These are phyloP conservation scores for Mirza zaza DNA, from an alignment of 2,113 vertebrate genomes.

Conservation along the genomic window DNA sequence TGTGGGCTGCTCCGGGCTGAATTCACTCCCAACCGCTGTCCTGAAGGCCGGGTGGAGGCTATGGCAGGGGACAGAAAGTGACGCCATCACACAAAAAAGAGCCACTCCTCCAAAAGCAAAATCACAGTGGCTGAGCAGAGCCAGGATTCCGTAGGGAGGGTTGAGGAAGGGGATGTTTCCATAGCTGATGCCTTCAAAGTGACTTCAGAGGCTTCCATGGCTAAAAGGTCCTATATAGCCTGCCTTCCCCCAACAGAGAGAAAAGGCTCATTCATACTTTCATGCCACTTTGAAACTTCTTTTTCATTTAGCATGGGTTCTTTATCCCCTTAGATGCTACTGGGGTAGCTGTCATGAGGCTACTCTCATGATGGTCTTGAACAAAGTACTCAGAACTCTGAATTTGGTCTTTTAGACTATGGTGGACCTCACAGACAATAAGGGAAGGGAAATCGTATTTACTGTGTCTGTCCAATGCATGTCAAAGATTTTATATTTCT, in stretches of 20 bases:
- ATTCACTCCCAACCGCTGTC: neutral
- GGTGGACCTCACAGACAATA: neutral
- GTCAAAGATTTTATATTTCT: neutral
- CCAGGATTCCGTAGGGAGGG: neutral
- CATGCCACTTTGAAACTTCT: neutral
- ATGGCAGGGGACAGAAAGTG: neutral
- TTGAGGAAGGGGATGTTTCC: neutral
- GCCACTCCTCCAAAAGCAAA: neutral
- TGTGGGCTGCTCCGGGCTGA: neutral
- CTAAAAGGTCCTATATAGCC: neutral
- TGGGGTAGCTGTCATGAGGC: neutral
- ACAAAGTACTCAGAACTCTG: neutral
- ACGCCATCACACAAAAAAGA: neutral
- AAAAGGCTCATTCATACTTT: neutral
- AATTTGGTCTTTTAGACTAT: neutral
- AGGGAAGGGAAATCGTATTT: neutral
- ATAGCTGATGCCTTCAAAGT: neutral
- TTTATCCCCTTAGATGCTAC: neutral
- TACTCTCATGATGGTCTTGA: neutral
- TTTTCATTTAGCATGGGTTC: neutral
- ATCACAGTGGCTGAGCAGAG: neutral
- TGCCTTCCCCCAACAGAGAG: neutral
- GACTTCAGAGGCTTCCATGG: neutral
- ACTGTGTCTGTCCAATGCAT: neutral
- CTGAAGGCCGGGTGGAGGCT: neutral